Percentiles rank a stretch among this genome's conserved stretches.
phyloP scores from a whole-genome alignment of 2,888 invertebrate species.

The Pammene aurita region DNA sequence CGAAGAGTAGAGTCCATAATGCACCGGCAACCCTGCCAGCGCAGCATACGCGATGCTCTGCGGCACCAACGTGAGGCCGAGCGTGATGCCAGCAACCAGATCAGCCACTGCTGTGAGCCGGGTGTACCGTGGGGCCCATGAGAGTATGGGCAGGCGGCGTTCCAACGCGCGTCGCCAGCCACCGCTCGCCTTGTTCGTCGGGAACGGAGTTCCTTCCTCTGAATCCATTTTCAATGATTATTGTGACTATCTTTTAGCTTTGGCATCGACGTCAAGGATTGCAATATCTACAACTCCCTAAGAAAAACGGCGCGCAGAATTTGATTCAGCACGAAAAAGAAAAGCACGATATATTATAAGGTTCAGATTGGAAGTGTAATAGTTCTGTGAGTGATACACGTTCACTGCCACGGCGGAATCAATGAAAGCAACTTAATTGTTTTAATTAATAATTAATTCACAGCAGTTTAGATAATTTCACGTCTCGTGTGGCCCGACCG shows the following conservation, averaged over 20 bases:
- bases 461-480: conserved; percentile 1
- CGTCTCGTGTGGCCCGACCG: conserved; percentile 18
- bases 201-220: conserved; percentile 52
- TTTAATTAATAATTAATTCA: conserved; percentile 16
- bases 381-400: neutral
- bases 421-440: conserved; percentile 9
- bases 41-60: conserved; percentile 96
- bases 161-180: conserved; percentile 50
- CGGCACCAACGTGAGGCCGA: conserved; percentile 95
- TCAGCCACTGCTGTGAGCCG: conserved; percentile 89
- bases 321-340: neutral
- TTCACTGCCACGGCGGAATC: neutral
- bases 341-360: too few relatives aligned
- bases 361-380: too few relatives aligned
- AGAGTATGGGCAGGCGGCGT: conserved; percentile 78
- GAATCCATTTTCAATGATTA: conserved; percentile 48
- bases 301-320: neutral
- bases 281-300: neutral
- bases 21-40: conserved; percentile 91
- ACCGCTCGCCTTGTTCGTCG: conserved; percentile 40
- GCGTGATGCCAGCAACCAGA: conserved; percentile 93
- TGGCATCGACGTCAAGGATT: neutral
- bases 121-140: conserved; percentile 88
- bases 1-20: conserved; percentile 96
- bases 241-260: neutral